Evolutionary conservation across 2,888 invertebrate genomes (phyloP).

Genomic region (Anticlea derivata): DNA sequence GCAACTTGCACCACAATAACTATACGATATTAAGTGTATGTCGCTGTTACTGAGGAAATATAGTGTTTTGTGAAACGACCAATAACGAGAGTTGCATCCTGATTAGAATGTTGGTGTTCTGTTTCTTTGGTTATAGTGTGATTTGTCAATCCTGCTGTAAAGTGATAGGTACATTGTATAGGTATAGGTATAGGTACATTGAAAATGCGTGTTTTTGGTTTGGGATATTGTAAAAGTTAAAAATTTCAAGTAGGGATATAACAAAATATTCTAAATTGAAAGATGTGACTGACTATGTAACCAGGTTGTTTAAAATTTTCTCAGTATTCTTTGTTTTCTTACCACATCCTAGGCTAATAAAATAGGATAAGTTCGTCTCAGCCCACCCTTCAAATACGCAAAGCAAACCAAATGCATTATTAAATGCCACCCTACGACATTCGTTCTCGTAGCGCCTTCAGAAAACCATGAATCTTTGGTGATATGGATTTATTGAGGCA

Average conservation of each 20-base stretch:
- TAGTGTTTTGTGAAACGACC: slow-evolving; percentile 3
- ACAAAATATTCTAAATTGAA: too few relatives aligned
- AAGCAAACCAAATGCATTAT: slow-evolving; percentile 71
- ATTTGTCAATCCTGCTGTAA: too few relatives aligned
- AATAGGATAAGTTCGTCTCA: slow-evolving; percentile 56
- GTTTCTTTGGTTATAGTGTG: too few relatives aligned
- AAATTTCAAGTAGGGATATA: too few relatives aligned
- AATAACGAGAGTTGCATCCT: too few relatives aligned
- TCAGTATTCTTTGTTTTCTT: background rate
- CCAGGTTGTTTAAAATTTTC: background rate
- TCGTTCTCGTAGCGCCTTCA: slow-evolving; percentile 34
- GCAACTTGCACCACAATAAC: slow-evolving; percentile 13
- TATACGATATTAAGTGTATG: background rate
- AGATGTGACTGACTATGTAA: too few relatives aligned
- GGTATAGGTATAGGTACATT: too few relatives aligned
- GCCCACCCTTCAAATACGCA: slow-evolving; percentile 59
- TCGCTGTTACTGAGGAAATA: slow-evolving; percentile 6
- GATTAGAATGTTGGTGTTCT: background rate
- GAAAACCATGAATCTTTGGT: slow-evolving; percentile 32
- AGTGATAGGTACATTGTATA: too few relatives aligned
- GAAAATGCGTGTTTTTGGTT: too few relatives aligned
- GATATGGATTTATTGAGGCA: slow-evolving; percentile 22
- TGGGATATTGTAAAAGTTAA: too few relatives aligned
- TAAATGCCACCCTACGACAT: slow-evolving; percentile 59
- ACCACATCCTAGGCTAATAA: slow-evolving; percentile 59